Percentiles rank a stretch among this genome's conserved stretches.
Evolutionary conservation across 1,140 invertebrate species (phyloP).

Genomic region (Drosophila varians): DNA sequence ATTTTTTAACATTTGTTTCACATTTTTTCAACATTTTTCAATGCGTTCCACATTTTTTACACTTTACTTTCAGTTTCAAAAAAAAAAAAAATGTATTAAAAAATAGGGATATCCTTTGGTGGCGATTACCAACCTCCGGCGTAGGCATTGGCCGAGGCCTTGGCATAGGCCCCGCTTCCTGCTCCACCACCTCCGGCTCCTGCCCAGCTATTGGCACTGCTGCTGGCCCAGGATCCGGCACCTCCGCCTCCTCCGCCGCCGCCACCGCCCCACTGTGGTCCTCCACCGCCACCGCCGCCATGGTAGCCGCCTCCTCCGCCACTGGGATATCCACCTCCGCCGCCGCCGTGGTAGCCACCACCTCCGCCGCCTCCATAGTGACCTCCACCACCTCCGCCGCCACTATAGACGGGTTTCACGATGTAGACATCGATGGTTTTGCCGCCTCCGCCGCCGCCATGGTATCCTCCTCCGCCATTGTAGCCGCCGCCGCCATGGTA

Average conservation of each 20-base stretch:
- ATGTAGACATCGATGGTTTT: conserved; percentile 9
- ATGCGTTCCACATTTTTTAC: background rate
- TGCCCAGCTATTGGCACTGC: conserved; percentile 66
- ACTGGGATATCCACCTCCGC: conserved; percentile 30
- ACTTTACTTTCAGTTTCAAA: background rate
- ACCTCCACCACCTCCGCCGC: conserved; percentile 17
- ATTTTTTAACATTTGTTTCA: background rate
- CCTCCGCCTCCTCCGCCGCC: conserved; percentile 38
- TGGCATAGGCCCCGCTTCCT: conserved; percentile 46
- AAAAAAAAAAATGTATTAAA: background rate
- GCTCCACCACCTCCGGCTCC: conserved; percentile 27
- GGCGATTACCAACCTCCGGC: conserved; percentile 44
- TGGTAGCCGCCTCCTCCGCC: conserved; percentile 27
- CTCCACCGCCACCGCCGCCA: conserved; percentile 29
- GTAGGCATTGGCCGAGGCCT: conserved; percentile 62
- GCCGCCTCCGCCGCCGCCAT: conserved; percentile 11
- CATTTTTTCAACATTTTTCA: background rate
- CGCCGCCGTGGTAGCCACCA: conserved; percentile 35
- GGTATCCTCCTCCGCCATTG: background rate
- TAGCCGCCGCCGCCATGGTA: conserved; percentile 11
- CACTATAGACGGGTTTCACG: background rate
- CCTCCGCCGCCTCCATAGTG: conserved; percentile 19
- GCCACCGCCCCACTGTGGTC: conserved; percentile 16
- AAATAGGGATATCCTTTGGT: background rate
- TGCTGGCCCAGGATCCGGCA: conserved; percentile 50